A percentile compares a stretch with the other conserved stretches of the same genome.
phyloP scores from a whole-genome alignment of 2,113 vertebrate genomes.

The Anolis sagrei region DNA sequence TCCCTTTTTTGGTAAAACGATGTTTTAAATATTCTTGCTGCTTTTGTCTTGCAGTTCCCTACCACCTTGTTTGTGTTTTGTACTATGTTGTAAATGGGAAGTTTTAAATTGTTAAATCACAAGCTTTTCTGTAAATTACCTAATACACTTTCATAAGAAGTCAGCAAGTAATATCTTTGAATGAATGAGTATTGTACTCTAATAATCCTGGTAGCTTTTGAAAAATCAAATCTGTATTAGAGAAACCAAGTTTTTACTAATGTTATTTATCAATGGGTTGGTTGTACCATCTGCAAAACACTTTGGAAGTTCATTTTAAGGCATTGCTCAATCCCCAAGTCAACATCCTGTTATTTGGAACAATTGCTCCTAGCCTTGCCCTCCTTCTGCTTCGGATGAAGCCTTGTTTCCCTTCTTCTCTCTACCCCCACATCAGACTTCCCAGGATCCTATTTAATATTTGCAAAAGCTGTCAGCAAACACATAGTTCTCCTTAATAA shows the following conservation, averaged over 20 bases:
- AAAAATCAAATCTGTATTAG: background rate
- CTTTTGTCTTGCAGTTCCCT: background rate
- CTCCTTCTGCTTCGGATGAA: background rate
- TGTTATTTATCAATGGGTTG: background rate
- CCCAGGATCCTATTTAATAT: background rate
- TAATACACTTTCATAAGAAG: too few relatives aligned
- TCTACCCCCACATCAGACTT: background rate
- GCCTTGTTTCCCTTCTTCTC: background rate
- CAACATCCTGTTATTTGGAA: background rate
- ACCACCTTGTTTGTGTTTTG: background rate
- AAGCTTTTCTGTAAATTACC: background rate
- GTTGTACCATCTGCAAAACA: background rate
- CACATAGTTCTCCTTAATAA: background rate
- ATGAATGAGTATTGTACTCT: background rate
- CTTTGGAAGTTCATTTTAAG: background rate
- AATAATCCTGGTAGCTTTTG: background rate
- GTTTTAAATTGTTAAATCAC: background rate
- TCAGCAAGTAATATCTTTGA: background rate
- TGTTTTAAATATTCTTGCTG: background rate
- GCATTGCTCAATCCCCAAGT: background rate
- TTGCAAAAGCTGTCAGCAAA: constrained; percentile 7
- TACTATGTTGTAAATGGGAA: background rate
- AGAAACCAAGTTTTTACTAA: background rate
- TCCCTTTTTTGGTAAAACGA: background rate
- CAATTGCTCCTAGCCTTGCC: background rate